Conservation (phyloP, 2,888 invertebrate genomes). For the Sicus ferrugineus region DNA sequence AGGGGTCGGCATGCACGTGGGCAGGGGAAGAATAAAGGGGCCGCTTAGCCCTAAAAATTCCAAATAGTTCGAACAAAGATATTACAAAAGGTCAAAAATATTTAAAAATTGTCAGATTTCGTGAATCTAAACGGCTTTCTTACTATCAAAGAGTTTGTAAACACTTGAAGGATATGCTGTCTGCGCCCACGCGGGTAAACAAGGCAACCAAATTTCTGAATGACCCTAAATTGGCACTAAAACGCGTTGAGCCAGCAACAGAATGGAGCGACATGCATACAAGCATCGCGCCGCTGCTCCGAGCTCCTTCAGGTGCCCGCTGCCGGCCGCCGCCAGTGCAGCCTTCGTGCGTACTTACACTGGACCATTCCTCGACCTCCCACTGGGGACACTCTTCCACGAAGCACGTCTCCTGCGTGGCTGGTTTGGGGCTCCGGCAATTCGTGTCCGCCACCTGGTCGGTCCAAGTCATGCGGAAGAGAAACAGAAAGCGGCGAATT, state of each 20-base stretch:
- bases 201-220: no score
- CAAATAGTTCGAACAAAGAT: no score
- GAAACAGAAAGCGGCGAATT: constrained; percentile 10
- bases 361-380: constrained; percentile 88
- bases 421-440: constrained; percentile 79
- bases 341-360: constrained; percentile 72
- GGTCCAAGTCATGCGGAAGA: neutral
- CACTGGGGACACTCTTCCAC: constrained; percentile 87
- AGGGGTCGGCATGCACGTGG: no score
- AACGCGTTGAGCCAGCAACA: neutral
- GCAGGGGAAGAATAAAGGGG: no score
- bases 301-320: neutral
- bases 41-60: no score
- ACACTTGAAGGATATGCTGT: no score
- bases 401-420: constrained; percentile 83
- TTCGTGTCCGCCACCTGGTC: constrained; percentile 79
- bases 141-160: no score
- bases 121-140: no score
- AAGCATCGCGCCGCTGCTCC: constrained; percentile 47
- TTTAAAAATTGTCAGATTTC: no score
- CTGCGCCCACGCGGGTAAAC: no score
- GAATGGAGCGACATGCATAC: neutral
- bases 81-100: no score
- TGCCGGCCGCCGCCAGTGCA: constrained; percentile 11
- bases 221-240: no score